A percentile compares a stretch with the other conserved stretches of the same genome.
Evolutionary conservation across 2,113 vertebrate species (phyloP).

Genomic region (Psephotus haematonotus): DNA sequence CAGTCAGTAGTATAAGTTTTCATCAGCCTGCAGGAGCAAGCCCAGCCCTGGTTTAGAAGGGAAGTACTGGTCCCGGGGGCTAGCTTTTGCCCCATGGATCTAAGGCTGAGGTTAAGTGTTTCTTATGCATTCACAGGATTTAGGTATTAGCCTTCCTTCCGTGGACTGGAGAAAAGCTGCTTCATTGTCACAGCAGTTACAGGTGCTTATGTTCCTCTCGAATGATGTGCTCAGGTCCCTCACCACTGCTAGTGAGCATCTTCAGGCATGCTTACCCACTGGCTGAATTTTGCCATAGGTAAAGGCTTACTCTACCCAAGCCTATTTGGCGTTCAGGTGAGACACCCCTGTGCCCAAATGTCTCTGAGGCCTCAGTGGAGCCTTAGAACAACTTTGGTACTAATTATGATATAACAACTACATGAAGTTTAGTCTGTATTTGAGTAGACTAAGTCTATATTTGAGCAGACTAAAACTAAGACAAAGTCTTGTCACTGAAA

Average conservation of each 20-base stretch:
- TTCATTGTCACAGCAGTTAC: not conserved
- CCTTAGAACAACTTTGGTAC: rapidly evolving
- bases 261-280: not conserved
- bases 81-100: not conserved
- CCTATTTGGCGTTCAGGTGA: not conserved
- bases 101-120: not conserved
- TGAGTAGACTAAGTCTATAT: not conserved
- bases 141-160: not conserved
- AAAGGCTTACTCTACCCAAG: not conserved
- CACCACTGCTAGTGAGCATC: not conserved
- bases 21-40: not conserved
- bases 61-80: not conserved
- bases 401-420: not conserved
- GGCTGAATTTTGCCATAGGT: not conserved
- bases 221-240: rapidly evolving
- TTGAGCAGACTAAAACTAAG: not conserved
- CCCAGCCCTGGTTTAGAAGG: not conserved
- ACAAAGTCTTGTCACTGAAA: not conserved
- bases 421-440: not conserved
- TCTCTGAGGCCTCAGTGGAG: not conserved
- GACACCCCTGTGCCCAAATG: not conserved
- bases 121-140: not conserved
- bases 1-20: not conserved
- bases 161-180: not conserved
- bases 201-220: rapidly evolving